Evolutionary conservation across 1,140 invertebrate species (phyloP).

Genomic region (Panagrolaimus sp.): DNA sequence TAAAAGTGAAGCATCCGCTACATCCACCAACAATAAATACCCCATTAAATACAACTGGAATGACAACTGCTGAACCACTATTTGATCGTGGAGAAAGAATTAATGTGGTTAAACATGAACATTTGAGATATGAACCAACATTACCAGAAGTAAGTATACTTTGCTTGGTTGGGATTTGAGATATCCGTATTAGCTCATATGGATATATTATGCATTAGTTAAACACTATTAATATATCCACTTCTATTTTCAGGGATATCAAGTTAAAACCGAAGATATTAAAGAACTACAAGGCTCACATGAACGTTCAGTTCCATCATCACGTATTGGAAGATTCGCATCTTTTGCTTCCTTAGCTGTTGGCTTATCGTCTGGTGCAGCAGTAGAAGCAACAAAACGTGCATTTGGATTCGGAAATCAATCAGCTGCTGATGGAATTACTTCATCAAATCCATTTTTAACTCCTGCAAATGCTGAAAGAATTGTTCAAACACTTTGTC

Average conservation of each 20-base stretch:
- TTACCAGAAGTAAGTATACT: no score
- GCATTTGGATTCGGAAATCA: conserved; percentile 63
- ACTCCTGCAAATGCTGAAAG: conserved; percentile 90
- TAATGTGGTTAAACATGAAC: no score
- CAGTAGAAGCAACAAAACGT: conserved; percentile 80
- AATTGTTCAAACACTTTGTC: conserved; percentile 92
- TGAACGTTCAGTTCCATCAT: conserved; percentile 46
- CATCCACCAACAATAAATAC: neutral
- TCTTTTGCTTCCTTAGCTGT: conserved; percentile 52
- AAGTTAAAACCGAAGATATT: conserved; percentile 9
- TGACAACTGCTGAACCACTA: no score
- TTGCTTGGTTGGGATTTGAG: no score
- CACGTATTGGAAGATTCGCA: conserved; percentile 45
- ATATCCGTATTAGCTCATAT: no score
- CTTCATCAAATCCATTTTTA: conserved; percentile 58
- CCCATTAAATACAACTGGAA: neutral
- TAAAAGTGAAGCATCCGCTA: neutral
- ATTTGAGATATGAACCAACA: no score
- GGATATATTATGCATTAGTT: no score
- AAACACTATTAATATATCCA: no score
- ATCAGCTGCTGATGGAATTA: conserved; percentile 23
- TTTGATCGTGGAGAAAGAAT: no score
- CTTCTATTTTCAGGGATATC: conserved; percentile 39
- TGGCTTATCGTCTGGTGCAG: conserved; percentile 72
- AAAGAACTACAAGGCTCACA: conserved; percentile 32